Evolutionary conservation across 2,888 invertebrate species (phyloP).

Genomic region (Xanthorhoe spadicearia): DNA sequence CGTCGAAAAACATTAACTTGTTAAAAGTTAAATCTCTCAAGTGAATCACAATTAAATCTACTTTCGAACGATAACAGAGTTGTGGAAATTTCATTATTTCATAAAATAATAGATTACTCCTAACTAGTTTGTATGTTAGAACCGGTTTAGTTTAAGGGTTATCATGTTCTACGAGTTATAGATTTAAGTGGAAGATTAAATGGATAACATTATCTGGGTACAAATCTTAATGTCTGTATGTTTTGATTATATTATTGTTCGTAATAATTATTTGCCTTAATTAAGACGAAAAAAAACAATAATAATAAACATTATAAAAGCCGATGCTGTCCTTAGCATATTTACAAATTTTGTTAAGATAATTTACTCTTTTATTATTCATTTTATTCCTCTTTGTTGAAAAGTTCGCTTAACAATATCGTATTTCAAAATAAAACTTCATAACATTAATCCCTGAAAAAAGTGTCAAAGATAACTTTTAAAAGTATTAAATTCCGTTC

Average conservation of each 20-base stretch:
- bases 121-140: conserved; percentile 31
- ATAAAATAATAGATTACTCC: conserved; percentile 33
- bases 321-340: no score
- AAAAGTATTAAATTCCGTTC: conserved; percentile 29
- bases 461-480: conserved; percentile 23
- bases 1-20: conserved; percentile 39
- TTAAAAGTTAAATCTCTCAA: conserved; percentile 37
- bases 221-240: background rate
- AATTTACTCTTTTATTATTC: no score
- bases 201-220: conserved; percentile 1
- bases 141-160: conserved; percentile 20
- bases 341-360: no score
- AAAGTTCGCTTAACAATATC: conserved; percentile 1
- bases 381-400: no score
- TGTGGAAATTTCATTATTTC: conserved; percentile 39
- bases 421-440: conserved; percentile 18
- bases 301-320: no score
- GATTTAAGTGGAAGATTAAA: conserved; percentile 14
- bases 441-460: conserved; percentile 3
- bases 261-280: background rate
- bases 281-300: no score
- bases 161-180: conserved; percentile 14
- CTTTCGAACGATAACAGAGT: conserved; percentile 38
- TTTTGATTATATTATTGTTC: background rate
- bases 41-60: conserved; percentile 39